Base-by-base conservation (phyloP, 2,113 vertebrate species). In the Pao palembangensis region DNA sequence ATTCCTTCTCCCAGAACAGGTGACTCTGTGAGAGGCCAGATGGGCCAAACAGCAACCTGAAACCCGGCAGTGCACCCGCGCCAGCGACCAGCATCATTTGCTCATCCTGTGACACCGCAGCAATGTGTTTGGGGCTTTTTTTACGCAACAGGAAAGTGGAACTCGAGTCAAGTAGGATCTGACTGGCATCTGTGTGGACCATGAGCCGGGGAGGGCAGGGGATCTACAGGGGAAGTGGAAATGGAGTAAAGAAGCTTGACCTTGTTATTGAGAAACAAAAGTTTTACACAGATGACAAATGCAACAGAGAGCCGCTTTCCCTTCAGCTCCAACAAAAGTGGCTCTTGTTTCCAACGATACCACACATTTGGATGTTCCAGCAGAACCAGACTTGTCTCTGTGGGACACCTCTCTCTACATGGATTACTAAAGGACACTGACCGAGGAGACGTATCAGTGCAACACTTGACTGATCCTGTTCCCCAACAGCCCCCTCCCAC, bases 31-130 rank as follows among this genome's bases (percentile, higher is more conserved):
- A 82, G 79, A 64, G 83, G 78, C 76, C 76, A 80, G 81, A 83
- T 71, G 73, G 85, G 82, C 87, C 87, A 86, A 87, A 83, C 80
- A 44, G 88, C 76, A 90, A 92, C 85, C 75, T n/a, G 86, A 91
- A 76, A 88, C 86, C 75, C 56, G 20, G 31, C 82, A 82, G 84
- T 20, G 62, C 76, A 67, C 79, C 66, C 71, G 49, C 75, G 80
- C 88, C 87, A 86, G 79, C n/a, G 42, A 44, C 69, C 75, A 63
- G 72, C 88, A 87, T 91, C 89, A 90, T 88, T 88, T 75, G 51
- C 88, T 88, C 73, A 72, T 87, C 85, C 82, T 86, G 87, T 90
- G 89, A 90, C 89, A 91, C 89, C 74, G 72, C 79, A 90, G 89
- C 91, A 89, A 91, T 91, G 89, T 83, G 86, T 79, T 62, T 66